These are phyloP conservation scores for Morphnarchus princeps DNA, from an alignment of 2,113 vertebrate species.

Conservation along the genomic window DNA sequence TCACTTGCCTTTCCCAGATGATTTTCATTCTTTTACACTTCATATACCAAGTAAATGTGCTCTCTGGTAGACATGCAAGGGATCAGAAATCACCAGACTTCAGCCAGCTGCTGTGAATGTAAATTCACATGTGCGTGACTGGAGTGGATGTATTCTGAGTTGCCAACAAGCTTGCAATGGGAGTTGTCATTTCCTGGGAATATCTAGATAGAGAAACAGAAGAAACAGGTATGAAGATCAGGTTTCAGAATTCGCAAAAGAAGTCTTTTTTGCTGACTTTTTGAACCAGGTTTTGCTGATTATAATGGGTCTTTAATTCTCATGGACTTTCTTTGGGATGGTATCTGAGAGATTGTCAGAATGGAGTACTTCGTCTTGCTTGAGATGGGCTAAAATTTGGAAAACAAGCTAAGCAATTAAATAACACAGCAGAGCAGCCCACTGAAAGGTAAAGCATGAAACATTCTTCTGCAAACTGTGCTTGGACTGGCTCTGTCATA, in stretches of 20 bases:
- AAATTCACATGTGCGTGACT: not conserved
- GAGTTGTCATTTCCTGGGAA: not conserved
- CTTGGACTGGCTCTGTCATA: not conserved
- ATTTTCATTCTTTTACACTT: constrained; percentile 13
- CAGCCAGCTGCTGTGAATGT: not conserved
- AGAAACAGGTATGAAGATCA: not conserved
- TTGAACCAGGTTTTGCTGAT: not conserved
- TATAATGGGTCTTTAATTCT: not conserved
- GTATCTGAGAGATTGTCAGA: not conserved
- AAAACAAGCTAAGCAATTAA: not conserved
- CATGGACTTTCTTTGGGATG: not conserved
- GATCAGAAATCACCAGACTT: not conserved
- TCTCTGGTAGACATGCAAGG: not conserved
- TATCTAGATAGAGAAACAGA: not conserved
- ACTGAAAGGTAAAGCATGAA: not conserved
- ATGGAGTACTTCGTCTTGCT: not conserved
- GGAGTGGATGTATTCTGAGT: not conserved
- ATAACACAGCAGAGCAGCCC: not conserved
- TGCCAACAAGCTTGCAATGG: not conserved
- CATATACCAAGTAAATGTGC: not conserved
- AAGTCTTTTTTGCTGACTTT: not conserved
- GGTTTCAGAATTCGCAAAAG: not conserved
- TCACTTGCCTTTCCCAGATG: not conserved
- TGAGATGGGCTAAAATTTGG: not conserved
- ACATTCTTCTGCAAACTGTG: not conserved